Evolutionary conservation across 2,888 invertebrate species (phyloP).

Genomic region (Lasioglossum leucozonium): DNA sequence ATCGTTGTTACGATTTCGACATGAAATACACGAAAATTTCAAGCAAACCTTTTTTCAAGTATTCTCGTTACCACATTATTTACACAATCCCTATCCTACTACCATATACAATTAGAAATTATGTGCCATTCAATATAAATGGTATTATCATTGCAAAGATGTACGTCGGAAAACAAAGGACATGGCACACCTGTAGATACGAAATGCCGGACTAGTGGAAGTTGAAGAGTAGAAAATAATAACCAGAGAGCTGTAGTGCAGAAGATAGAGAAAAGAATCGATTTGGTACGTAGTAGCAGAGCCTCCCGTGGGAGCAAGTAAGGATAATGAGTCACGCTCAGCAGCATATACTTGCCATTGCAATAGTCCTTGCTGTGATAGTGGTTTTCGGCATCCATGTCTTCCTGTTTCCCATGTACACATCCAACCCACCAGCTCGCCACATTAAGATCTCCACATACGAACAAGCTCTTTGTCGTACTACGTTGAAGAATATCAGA

Average conservation of each 20-base stretch:
- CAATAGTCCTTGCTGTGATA: conserved; percentile 86
- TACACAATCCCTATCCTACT: conserved; percentile 21
- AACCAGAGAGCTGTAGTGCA: conserved; percentile 62
- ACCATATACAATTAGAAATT: conserved; percentile 19
- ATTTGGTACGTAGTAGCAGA: conserved; percentile 47
- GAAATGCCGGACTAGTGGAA: conserved; percentile 80
- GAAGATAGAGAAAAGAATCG: conserved; percentile 52
- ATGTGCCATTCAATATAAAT: conserved; percentile 55
- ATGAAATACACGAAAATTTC: neutral
- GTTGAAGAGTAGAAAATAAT: conserved; percentile 63
- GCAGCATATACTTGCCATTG: conserved; percentile 87
- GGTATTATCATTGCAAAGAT: conserved; percentile 76
- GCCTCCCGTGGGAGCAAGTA: conserved; percentile 48
- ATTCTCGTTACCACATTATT: conserved; percentile 33
- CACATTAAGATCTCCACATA: conserved; percentile 85
- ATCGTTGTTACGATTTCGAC: neutral
- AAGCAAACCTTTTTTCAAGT: conserved; percentile 5
- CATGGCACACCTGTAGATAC: conserved; percentile 81
- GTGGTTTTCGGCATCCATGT: conserved; percentile 87
- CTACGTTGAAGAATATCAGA: conserved; percentile 82
- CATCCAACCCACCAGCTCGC: conserved; percentile 82
- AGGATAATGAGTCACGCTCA: conserved; percentile 86
- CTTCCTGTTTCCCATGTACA: conserved; percentile 87
- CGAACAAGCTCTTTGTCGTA: conserved; percentile 86
- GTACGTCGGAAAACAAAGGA: conserved; percentile 80